Percentiles rank a stretch among this genome's conserved stretches.
These are phyloP conservation scores for Ammodytes dubius DNA, from an alignment of 2,113 vertebrate species.

Conservation along the genomic window DNA sequence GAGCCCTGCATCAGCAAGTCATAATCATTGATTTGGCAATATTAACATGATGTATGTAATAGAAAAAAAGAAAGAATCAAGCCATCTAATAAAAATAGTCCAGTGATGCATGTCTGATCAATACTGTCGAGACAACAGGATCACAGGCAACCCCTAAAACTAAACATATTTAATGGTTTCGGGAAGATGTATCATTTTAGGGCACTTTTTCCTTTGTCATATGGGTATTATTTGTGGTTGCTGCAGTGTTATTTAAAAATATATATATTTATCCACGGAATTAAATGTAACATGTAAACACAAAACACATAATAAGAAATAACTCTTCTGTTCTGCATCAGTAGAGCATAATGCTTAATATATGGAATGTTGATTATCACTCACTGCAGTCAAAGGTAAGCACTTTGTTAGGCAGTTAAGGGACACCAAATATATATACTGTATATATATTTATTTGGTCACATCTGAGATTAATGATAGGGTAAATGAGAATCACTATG, in stretches of 20 bases:
- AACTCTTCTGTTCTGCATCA: conserved; percentile 13
- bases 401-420: conserved; percentile 39
- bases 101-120: conserved; percentile 71
- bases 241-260: conserved; percentile 49
- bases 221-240: conserved; percentile 57
- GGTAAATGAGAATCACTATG: conserved; percentile 31
- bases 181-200: conserved; percentile 57
- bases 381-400: conserved; percentile 16
- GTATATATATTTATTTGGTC: conserved; percentile 16
- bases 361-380: neutral
- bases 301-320: conserved; percentile 17
- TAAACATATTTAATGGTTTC: conserved; percentile 56
- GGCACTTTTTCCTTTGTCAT: conserved; percentile 51
- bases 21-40: conserved; percentile 66
- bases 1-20: conserved; percentile 47
- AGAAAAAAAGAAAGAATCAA: conserved; percentile 66
- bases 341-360: conserved; percentile 11
- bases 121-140: conserved; percentile 70
- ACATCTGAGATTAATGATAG: conserved; percentile 59
- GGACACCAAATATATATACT: neutral
- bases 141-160: conserved; percentile 59
- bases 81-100: conserved; percentile 58
- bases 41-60: conserved; percentile 59
- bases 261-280: conserved; percentile 39
- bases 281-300: conserved; percentile 30